Evolutionary conservation across 2,888 invertebrate genomes (phyloP).

Genomic region (Epiblema foenella): DNA sequence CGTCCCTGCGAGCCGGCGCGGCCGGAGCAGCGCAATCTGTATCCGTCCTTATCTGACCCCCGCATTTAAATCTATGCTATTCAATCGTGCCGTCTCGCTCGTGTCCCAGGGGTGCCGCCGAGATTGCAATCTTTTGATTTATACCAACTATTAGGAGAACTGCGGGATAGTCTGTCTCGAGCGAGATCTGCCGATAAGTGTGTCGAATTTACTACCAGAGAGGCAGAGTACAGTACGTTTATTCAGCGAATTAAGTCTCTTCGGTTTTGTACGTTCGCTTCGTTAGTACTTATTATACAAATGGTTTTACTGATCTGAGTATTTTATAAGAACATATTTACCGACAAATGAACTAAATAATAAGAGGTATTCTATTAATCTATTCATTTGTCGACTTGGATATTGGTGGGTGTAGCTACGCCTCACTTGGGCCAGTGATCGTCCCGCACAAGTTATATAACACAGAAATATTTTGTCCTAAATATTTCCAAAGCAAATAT

Average conservation of each 20-base stretch:
- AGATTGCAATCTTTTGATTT: conserved; percentile 86
- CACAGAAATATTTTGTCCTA: too few relatives aligned
- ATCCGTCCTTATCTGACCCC: conserved; percentile 83
- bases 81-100: conserved; percentile 84
- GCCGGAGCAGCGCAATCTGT: conserved; percentile 74
- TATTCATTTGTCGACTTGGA: conserved; percentile 22
- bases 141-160: conserved; percentile 84
- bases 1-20: conserved; percentile 75
- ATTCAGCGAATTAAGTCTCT: background rate
- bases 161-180: conserved; percentile 79
- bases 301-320: conserved; percentile 68
- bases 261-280: conserved; percentile 60
- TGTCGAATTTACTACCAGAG: background rate
- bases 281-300: conserved; percentile 79
- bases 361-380: conserved; percentile 39
- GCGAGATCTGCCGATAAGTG: conserved; percentile 77
- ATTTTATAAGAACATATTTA: conserved; percentile 31
- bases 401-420: conserved; percentile 14
- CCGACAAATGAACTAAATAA: conserved; percentile 39
- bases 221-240: background rate
- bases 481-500: too few relatives aligned
- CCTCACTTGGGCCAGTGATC: too few relatives aligned
- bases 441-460: too few relatives aligned
- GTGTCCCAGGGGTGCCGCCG: conserved; percentile 83
- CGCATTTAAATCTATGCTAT: conserved; percentile 85